These are phyloP conservation scores for Xestia sexstrigata DNA, from an alignment of 2,888 invertebrate species.

Conservation along the genomic window DNA sequence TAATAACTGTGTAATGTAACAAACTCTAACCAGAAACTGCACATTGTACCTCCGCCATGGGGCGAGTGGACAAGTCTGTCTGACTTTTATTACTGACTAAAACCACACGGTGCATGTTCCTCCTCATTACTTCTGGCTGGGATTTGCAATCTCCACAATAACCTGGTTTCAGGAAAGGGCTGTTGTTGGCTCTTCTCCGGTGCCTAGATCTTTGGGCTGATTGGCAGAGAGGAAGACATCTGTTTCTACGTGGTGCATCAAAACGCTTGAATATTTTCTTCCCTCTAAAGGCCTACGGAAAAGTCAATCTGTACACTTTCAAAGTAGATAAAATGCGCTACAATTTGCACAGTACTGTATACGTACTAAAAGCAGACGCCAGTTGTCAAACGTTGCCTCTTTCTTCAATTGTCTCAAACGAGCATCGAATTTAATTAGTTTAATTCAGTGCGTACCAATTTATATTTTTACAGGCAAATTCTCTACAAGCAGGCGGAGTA, in stretches of 20 bases:
- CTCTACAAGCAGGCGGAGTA: slow-evolving; percentile 68
- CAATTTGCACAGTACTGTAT: neutral
- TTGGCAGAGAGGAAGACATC: neutral
- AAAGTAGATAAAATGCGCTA: neutral
- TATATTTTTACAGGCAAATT: slow-evolving; percentile 33
- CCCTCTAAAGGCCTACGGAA: neutral
- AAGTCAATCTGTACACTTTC: neutral
- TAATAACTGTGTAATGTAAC: no score
- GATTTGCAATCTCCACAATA: no score
- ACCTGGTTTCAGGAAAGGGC: no score
- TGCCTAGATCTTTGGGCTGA: no score
- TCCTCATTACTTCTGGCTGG: no score
- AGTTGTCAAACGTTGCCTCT: neutral
- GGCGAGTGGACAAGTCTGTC: no score
- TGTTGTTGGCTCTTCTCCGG: neutral
- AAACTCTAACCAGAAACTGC: no score
- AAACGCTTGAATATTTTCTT: neutral
- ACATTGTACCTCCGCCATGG: no score
- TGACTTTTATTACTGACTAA: no score
- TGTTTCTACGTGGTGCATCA: neutral
- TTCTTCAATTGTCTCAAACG: neutral
- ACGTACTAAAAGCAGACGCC: neutral
- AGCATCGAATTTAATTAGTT: neutral
- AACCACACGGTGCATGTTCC: no score
- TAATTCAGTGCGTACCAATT: neutral